phyloP scores from a whole-genome alignment of 1,140 invertebrate genomes.

The Ditylenchus dipsaci region DNA sequence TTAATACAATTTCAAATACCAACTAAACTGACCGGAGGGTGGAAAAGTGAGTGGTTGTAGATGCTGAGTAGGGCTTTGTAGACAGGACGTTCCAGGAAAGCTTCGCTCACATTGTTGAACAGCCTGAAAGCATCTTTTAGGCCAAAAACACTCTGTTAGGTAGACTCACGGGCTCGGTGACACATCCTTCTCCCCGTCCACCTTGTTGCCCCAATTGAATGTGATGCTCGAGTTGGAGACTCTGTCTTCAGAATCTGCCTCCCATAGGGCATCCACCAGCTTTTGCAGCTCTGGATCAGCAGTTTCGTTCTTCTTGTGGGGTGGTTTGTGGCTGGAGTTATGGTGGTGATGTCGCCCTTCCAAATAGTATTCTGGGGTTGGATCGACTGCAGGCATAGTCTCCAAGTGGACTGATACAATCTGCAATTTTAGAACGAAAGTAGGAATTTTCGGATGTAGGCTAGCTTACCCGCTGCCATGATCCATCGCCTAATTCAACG shows the following conservation, averaged over 20 bases:
- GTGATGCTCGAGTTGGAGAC: constrained; percentile 1
- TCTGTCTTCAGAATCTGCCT: constrained; percentile 35
- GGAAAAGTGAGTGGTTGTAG: constrained; percentile 38
- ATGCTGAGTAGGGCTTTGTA: constrained; percentile 37
- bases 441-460: background rate
- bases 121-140: constrained; percentile 19
- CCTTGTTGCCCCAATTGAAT: constrained; percentile 23
- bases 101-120: constrained; percentile 41
- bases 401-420: background rate
- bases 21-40: constrained; percentile 20
- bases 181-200: background rate
- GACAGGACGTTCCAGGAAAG: constrained; percentile 40
- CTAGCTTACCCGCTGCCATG: background rate
- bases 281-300: constrained; percentile 29
- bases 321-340: background rate
- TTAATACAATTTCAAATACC: too few relatives aligned
- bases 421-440: background rate
- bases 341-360: background rate
- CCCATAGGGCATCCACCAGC: constrained; percentile 45
- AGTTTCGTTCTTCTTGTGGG: constrained; percentile 14
- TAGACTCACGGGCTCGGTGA: constrained; percentile 13
- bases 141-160: background rate
- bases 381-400: background rate
- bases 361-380: background rate
- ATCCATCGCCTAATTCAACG: constrained; percentile 3